Conservation (phyloP, 1,140 invertebrate species). For the Triops cancriformis region DNA sequence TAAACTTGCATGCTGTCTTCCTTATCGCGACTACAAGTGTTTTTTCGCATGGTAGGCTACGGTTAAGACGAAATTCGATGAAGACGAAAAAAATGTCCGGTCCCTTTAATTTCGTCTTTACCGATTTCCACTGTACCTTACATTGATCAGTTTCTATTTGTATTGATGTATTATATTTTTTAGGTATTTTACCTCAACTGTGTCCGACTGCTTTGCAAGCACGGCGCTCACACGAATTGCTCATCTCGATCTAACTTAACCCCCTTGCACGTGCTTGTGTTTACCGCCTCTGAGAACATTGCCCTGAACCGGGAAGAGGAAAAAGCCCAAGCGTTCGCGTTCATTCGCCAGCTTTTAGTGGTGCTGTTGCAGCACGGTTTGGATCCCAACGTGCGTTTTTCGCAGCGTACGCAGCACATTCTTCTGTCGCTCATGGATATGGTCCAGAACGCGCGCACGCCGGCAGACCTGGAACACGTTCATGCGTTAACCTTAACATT, state of each 20-base stretch:
- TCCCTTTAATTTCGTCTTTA: no score
- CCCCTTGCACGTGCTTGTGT: conserved; percentile 61
- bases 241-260: conserved; percentile 58
- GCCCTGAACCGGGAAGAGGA: conserved; percentile 50
- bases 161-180: conserved; percentile 28
- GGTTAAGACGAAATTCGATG: no score
- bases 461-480: conserved; percentile 55
- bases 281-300: conserved; percentile 62
- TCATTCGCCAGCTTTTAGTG: conserved; percentile 51
- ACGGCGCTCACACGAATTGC: conserved; percentile 64
- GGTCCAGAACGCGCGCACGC: conserved; percentile 55
- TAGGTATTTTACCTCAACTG: conserved; percentile 64
- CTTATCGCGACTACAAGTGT: no score
- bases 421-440: conserved; percentile 56
- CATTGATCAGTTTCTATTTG: not conserved
- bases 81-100: no score
- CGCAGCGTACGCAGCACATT: conserved; percentile 53
- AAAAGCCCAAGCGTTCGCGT: conserved; percentile 46
- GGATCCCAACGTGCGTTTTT: conserved; percentile 51
- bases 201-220: conserved; percentile 53
- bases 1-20: no score
- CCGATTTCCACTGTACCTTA: no score
- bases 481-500: conserved; percentile 58
- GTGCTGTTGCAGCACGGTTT: conserved; percentile 58
- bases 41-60: no score